These are phyloP conservation scores for Drosophila nikananu DNA, from an alignment of 1,140 invertebrate genomes.

Conservation along the genomic window DNA sequence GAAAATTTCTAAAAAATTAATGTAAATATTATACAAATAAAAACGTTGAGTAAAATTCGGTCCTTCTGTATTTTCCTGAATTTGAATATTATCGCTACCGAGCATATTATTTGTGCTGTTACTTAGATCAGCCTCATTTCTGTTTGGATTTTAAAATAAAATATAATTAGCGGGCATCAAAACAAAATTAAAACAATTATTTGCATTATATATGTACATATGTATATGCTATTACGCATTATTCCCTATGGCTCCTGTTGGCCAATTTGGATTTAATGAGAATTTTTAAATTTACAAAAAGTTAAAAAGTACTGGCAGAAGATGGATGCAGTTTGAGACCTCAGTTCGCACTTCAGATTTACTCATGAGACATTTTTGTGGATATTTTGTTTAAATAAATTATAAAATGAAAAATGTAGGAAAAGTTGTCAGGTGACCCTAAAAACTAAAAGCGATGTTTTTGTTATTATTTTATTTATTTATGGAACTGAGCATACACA, in stretches of 20 bases:
- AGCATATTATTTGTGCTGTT: background rate
- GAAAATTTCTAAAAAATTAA: no score
- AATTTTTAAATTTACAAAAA: background rate
- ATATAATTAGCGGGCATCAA: background rate
- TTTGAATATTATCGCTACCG: no score
- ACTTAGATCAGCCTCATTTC: background rate
- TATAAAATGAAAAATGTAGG: no score
- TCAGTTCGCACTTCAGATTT: background rate
- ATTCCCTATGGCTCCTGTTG: background rate
- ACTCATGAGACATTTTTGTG: no score
- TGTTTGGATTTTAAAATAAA: background rate
- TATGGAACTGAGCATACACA: no score
- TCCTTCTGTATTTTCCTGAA: no score
- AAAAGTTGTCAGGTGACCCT: no score
- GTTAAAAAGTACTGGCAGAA: background rate
- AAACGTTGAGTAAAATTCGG: no score
- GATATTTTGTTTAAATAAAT: no score
- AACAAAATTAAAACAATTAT: background rate
- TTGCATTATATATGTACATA: background rate
- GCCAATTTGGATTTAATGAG: background rate
- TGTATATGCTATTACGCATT: background rate
- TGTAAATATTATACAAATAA: no score
- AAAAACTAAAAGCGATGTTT: no score
- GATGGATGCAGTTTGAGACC: background rate
- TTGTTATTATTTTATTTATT: no score